Conservation (phyloP, 2,113 vertebrate genomes). For the Crocuta crocuta region DNA sequence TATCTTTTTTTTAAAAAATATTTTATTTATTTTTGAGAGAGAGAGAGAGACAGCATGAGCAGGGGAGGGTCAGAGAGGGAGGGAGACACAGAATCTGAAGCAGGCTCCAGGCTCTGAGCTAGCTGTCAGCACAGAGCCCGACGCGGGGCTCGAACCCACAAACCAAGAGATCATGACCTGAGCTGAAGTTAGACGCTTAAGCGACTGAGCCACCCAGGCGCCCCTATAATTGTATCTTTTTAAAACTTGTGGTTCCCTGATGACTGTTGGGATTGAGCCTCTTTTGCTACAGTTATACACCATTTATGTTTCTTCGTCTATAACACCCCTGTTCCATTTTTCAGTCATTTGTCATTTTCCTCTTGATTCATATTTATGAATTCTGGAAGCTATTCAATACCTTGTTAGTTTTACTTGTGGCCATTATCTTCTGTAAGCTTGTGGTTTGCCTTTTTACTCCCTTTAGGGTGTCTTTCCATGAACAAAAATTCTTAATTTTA, state of each 20-base stretch:
- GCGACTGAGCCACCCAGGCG: too few relatives aligned
- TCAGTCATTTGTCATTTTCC: not conserved
- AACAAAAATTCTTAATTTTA: constrained; percentile 12
- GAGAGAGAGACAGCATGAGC: too few relatives aligned
- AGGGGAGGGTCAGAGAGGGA: too few relatives aligned
- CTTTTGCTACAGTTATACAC: not conserved
- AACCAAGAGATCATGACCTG: too few relatives aligned
- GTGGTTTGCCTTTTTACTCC: not conserved
- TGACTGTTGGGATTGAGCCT: not conserved
- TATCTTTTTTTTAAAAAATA: not conserved
- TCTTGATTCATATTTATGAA: not conserved
- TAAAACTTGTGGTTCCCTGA: not conserved
- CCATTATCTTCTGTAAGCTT: not conserved
- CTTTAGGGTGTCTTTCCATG: not conserved
- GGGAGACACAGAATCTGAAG: too few relatives aligned
- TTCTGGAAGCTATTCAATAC: not conserved
- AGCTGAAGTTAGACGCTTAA: too few relatives aligned
- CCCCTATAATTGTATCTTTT: too few relatives aligned
- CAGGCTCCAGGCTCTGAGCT: too few relatives aligned
- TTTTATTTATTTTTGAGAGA: too few relatives aligned
- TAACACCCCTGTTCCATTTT: not conserved
- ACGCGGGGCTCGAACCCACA: too few relatives aligned
- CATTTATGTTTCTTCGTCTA: not conserved
- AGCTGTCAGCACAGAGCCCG: too few relatives aligned
- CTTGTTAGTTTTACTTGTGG: not conserved